Evolutionary conservation across 2,113 vertebrate genomes (phyloP).

Genomic region (Globicephala melas): DNA sequence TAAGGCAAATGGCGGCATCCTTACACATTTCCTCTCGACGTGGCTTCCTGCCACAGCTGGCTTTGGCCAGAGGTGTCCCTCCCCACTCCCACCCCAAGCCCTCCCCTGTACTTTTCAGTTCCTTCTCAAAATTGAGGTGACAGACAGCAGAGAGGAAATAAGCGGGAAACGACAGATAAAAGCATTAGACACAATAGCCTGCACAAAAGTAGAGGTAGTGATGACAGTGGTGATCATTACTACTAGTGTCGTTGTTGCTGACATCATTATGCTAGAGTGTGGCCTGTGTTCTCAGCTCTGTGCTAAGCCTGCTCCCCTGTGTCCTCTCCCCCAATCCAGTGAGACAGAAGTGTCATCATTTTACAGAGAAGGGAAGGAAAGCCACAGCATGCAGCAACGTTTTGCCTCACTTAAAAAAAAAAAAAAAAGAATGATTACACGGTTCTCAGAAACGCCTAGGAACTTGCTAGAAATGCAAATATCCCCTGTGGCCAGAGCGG

Average conservation of each 20-base stretch:
- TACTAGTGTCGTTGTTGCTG: rapidly evolving
- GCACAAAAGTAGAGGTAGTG: background rate
- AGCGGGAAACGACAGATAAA: background rate
- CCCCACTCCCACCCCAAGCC: too few species aligned
- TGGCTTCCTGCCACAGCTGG: background rate
- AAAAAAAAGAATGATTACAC: background rate
- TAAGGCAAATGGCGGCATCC: background rate
- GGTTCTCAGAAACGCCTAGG: background rate
- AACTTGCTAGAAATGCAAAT: conserved; percentile 10
- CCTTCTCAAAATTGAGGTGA: background rate
- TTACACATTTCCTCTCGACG: background rate
- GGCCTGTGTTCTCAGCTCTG: background rate
- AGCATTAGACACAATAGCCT: background rate
- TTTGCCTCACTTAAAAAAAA: background rate
- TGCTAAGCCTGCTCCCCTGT: background rate
- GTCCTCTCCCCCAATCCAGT: background rate
- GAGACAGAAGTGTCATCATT: background rate
- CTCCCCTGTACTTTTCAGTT: background rate
- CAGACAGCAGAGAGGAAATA: background rate
- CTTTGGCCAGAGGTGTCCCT: background rate
- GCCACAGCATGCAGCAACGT: background rate
- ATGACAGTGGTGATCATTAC: background rate
- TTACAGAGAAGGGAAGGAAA: background rate
- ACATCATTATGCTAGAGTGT: rapidly evolving
- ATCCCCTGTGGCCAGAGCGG: background rate